phyloP scores from a whole-genome alignment of 2,113 vertebrate genomes.

The Ophiodon elongatus region DNA sequence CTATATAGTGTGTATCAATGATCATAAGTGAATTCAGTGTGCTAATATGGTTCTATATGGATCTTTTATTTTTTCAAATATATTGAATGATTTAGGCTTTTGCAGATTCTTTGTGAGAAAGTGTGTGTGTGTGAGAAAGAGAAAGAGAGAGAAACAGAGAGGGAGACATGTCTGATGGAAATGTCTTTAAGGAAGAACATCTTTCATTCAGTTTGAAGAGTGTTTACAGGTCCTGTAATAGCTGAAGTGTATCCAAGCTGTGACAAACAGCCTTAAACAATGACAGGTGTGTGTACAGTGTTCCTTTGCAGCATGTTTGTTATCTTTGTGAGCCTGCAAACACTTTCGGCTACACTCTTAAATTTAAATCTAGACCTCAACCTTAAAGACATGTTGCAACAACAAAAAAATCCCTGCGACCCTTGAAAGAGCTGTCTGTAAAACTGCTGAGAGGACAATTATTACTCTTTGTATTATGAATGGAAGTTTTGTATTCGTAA shows the following conservation, averaged over 20 bases:
- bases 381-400: background rate
- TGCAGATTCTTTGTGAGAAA: background rate
- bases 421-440: background rate
- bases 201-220: conserved; percentile 31
- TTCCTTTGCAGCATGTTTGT: background rate
- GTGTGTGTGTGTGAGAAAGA: background rate
- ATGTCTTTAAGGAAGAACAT: conserved; percentile 7
- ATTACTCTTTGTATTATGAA: background rate
- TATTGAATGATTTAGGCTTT: background rate
- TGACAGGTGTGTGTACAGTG: background rate
- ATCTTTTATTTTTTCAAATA: background rate
- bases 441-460: background rate
- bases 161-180: background rate
- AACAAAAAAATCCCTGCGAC: background rate
- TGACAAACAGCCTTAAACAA: conserved; percentile 24
- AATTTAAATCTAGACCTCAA: background rate
- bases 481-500: background rate
- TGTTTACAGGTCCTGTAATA: conserved; percentile 32
- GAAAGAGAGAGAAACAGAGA: background rate
- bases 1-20: background rate
- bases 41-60: no score
- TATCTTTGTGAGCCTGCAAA: background rate
- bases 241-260: conserved; percentile 1
- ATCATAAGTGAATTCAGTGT: background rate
- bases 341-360: background rate